Evolutionary conservation across 2,797 vertebrate genomes (phyloP), one percentile per base, ranked within the genome.

Genomic region (Onychomys torridus): DNA sequence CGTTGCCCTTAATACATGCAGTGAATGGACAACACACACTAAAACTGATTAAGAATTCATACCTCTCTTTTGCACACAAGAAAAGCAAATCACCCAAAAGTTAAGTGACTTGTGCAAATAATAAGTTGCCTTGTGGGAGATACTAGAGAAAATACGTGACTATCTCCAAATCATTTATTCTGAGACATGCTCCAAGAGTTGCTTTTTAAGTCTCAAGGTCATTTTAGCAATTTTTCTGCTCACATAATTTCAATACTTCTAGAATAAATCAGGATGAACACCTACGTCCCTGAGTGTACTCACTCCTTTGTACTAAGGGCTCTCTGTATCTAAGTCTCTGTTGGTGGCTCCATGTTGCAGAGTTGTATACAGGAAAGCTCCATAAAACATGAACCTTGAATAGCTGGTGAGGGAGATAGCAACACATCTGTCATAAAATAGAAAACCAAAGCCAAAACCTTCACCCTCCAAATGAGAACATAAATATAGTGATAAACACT

Each of bases 21-120:
- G 21, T 71, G 82, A 77, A 88, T 32, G 59, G 75, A 25, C 23
- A 83, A 40, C 2, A 23, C 32, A 37, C 11, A 17, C 7, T 77
- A 61, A 57, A 88, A 87, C 21, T 65, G 71, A 63, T 14, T 75
- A 63, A 37, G 25, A 63, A 65, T 92, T 93, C 6, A 5, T 63
- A 89, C 63, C 93, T 69, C 12, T 94, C 59, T 94, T 96, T 29
- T 27, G 0, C 91, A 97, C 95, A 89, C 91, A 91, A 96, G 85
- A 77, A 95, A 83, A 89, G 82, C 79, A 49, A 95, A 63, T 93
- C 78, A 63, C 71, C 93, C 96, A 69, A 34, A 95, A 83, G 17
- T 63, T 2, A 76, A 12, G 90, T 0, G 6, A 25, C 85, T 96
- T 95, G 7, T 71, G 92, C 73, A 16, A 89, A 79, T 9, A 0